Conservation (phyloP, 2,797 vertebrate species). For the Sciurus vulgaris region DNA sequence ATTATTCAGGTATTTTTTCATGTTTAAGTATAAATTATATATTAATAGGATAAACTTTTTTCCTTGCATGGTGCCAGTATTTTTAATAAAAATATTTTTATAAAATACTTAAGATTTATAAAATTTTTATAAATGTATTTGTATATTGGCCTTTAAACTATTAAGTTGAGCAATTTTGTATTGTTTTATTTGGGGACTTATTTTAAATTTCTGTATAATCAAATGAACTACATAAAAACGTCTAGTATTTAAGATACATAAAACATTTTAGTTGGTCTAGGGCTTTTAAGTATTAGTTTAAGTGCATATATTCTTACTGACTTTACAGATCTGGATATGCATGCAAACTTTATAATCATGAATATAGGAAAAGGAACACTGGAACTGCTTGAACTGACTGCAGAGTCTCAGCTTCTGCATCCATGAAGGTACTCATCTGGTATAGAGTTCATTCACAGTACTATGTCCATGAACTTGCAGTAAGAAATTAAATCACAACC, state of each 20-base stretch:
- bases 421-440: not conserved
- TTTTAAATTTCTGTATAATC: constrained; percentile 36
- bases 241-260: not conserved
- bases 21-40: not conserved
- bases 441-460: not conserved
- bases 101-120: too few relatives aligned
- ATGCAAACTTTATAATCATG: not conserved
- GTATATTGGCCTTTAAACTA: not conserved
- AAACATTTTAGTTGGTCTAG: constrained; percentile 22
- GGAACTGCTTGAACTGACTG: not conserved
- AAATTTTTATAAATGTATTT: not conserved
- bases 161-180: not conserved
- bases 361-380: not conserved
- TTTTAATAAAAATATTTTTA: not conserved
- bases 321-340: not conserved
- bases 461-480: not conserved
- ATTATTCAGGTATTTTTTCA: not conserved
- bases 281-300: constrained; percentile 49
- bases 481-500: not conserved
- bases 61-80: not conserved
- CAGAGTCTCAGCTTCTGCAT: not conserved
- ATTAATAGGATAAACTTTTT: not conserved
- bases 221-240: not conserved
- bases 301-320: not conserved
- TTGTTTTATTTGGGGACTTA: constrained; percentile 46